Percentiles rank a stretch among this genome's conserved stretches.
Evolutionary conservation across 2,113 vertebrate species (phyloP).

Genomic region (Gulo gulo): DNA sequence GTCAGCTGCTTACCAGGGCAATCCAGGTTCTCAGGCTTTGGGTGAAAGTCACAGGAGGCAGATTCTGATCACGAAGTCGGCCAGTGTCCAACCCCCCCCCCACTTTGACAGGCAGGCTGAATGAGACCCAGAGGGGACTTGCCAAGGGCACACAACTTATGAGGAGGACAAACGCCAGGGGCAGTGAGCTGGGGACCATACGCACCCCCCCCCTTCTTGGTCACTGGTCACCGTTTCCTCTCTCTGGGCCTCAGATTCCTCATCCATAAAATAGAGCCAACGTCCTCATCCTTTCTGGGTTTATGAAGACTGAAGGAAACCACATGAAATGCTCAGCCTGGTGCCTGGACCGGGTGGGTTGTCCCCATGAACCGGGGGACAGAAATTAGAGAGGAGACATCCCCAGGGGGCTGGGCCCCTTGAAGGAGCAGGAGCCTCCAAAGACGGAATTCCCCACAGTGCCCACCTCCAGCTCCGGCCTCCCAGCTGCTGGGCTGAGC

Average conservation of each 20-base stretch:
- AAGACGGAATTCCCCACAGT: neutral
- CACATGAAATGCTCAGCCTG: neutral
- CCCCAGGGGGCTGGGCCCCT: neutral
- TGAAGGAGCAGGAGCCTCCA: neutral
- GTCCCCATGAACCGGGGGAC: neutral
- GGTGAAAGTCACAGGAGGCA: neutral
- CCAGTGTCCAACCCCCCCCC: neutral
- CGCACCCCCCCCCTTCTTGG: neutral
- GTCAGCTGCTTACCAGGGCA: neutral
- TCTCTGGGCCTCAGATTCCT: neutral
- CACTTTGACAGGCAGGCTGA: neutral
- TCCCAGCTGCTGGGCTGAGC: constrained; percentile 56
- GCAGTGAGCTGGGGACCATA: neutral
- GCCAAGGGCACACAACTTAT: neutral
- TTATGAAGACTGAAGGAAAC: neutral
- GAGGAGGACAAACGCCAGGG: neutral
- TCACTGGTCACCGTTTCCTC: neutral
- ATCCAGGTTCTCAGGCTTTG: neutral
- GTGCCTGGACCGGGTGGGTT: neutral
- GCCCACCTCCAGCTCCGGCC: neutral
- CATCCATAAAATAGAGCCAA: neutral
- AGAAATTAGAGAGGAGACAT: neutral
- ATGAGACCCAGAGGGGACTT: neutral
- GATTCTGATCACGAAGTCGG: neutral
- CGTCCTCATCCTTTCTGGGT: neutral